A percentile compares a stretch with the other conserved stretches of the same genome.
Conservation (phyloP, 2,888 invertebrate genomes). For the Dicyrtoma fusca region DNA sequence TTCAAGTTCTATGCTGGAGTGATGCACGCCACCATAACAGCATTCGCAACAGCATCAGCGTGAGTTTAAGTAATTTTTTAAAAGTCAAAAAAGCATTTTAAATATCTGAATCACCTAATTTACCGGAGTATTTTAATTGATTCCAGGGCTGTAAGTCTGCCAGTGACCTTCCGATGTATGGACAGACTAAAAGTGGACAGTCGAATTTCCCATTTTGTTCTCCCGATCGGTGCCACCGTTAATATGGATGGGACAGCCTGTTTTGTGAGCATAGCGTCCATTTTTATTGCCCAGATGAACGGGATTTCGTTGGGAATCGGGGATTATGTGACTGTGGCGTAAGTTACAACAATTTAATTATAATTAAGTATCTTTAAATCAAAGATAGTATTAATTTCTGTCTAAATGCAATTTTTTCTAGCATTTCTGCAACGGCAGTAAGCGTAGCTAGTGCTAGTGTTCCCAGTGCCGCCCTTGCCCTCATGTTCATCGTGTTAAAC, state of each 20-base stretch:
- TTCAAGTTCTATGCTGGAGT: conserved; percentile 83
- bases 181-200: conserved; percentile 80
- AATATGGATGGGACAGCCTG: conserved; percentile 86
- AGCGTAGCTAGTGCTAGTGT: conserved; percentile 86
- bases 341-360: conserved; percentile 55
- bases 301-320: conserved; percentile 78
- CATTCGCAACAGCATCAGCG: conserved; percentile 90
- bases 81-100: not conserved
- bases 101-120: too few relatives aligned
- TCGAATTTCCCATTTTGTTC: conserved; percentile 81
- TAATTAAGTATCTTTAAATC: not conserved
- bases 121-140: not conserved
- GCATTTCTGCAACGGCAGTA: conserved; percentile 80
- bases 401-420: too few relatives aligned
- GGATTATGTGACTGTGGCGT: conserved; percentile 86
- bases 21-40: conserved; percentile 81
- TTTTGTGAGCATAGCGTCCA: conserved; percentile 83
- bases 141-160: conserved; percentile 81
- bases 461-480: conserved; percentile 81
- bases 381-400: not conserved
- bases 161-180: conserved; percentile 84
- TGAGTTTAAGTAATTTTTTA: conserved; percentile 63
- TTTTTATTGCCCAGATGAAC: conserved; percentile 87
- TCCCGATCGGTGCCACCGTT: conserved; percentile 88
- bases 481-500: conserved; percentile 78